Evolutionary conservation across 2,797 vertebrate genomes (phyloP).

Genomic region (Anguilla marmorata): DNA sequence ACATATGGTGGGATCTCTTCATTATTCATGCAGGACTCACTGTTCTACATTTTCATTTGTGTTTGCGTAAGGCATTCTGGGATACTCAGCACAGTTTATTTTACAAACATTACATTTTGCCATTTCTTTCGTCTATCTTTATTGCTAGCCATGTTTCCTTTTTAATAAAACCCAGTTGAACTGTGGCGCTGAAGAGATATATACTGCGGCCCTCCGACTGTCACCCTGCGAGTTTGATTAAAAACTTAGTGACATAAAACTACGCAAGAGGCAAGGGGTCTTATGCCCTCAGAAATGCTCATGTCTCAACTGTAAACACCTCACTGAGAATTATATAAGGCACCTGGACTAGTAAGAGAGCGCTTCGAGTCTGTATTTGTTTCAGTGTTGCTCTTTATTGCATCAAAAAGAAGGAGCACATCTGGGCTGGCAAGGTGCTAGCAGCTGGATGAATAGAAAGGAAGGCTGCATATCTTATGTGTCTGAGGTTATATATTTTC

Average conservation of each 20-base stretch:
- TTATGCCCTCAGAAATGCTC: neutral
- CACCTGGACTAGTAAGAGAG: neutral
- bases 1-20: slow-evolving; percentile 53
- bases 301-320: neutral
- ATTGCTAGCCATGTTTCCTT: neutral
- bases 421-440: neutral
- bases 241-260: neutral
- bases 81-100: neutral
- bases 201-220: neutral
- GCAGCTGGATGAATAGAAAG: neutral
- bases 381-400: neutral
- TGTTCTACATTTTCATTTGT: slow-evolving; percentile 27
- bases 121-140: neutral
- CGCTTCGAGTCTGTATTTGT: neutral
- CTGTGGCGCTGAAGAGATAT: neutral
- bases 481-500: neutral
- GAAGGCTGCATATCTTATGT: neutral
- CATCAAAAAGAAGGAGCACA: neutral
- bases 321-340: neutral
- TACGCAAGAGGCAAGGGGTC: neutral
- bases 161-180: neutral
- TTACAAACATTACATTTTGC: neutral
- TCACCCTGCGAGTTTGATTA: neutral
- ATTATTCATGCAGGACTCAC: slow-evolving; percentile 49
- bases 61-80: neutral